phyloP scores from a whole-genome alignment of 92 coral and sea anemone genomes.

The Zoanthus sociatus region DNA sequence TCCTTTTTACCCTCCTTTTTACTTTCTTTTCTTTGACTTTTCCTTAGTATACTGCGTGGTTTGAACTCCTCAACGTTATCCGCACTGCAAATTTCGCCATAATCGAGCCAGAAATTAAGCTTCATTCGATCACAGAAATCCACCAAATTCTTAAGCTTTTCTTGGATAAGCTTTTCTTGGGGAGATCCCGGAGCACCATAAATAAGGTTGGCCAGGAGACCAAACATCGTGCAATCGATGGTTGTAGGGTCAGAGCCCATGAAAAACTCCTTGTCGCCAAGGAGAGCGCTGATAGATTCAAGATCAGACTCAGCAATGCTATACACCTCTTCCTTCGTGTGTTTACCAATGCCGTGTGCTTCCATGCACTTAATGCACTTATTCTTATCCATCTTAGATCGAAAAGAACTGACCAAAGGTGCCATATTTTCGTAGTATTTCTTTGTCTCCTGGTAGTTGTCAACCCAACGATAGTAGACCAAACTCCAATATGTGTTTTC shows the following conservation, averaged over 20 bases:
- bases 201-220: conserved; percentile 89
- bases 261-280: conserved; percentile 95
- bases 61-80: conserved; percentile 89
- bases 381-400: conserved; percentile 95
- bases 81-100: conserved; percentile 89
- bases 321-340: conserved; percentile 93
- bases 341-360: conserved; percentile 97
- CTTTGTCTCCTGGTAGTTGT: conserved; percentile 98
- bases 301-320: conserved; percentile 94
- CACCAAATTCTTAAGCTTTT: conserved; percentile 83
- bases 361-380: conserved; percentile 97
- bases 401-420: conserved; percentile 83
- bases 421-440: conserved; percentile 93
- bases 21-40: conserved; percentile 77
- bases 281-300: conserved; percentile 76
- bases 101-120: conserved; percentile 90
- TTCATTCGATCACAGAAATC: conserved; percentile 97
- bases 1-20: conserved; percentile 58
- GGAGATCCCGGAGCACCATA: conserved; percentile 91
- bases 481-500: conserved; percentile 98
- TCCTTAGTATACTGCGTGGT: conserved; percentile 88
- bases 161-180: conserved; percentile 86
- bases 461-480: conserved; percentile 99
- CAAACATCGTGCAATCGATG: conserved; percentile 97
- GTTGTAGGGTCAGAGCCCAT: conserved; percentile 88